Conservation (phyloP, 1,140 invertebrate genomes). For the Solen grandis region DNA sequence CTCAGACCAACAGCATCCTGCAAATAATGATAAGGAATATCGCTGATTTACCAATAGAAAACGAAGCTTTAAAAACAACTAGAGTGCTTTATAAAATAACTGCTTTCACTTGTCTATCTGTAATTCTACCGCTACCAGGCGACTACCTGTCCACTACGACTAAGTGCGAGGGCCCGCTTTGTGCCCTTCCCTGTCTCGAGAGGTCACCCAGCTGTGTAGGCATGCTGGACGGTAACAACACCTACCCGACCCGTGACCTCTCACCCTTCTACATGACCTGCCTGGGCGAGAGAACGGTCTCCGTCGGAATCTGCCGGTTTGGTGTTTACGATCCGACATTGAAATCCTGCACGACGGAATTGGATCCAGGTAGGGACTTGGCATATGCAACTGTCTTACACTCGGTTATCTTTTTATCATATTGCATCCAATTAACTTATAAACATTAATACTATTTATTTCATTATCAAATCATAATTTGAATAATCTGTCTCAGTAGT, state of each 20-base stretch:
- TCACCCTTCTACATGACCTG: slow-evolving; percentile 67
- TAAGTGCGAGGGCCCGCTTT: slow-evolving; percentile 58
- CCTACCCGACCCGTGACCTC: slow-evolving; percentile 59
- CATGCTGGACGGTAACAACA: slow-evolving; percentile 63
- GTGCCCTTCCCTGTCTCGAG: slow-evolving; percentile 58
- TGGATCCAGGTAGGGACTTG: slow-evolving; percentile 61
- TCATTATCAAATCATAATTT: no score
- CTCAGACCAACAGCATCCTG: no score
- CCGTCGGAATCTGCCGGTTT: slow-evolving; percentile 67
- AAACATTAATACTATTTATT: no score
- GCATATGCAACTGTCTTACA: no score
- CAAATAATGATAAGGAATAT: no score
- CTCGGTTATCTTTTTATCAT: no score
- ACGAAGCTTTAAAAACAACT: no score
- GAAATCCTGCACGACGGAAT: slow-evolving; percentile 60
- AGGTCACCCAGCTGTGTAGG: slow-evolving; percentile 64
- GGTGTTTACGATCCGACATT: slow-evolving; percentile 71
- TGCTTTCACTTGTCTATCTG: no score
- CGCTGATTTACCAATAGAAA: no score
- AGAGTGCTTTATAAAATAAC: no score
- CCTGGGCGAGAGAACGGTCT: slow-evolving; percentile 63
- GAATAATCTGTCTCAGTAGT: no score
- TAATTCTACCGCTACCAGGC: slow-evolving; percentile 33
- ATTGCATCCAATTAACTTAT: no score
- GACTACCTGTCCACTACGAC: slow-evolving; percentile 57